These are phyloP conservation scores for Drosophila subpulchrella DNA, from an alignment of 1,140 invertebrate species.

Conservation along the genomic window DNA sequence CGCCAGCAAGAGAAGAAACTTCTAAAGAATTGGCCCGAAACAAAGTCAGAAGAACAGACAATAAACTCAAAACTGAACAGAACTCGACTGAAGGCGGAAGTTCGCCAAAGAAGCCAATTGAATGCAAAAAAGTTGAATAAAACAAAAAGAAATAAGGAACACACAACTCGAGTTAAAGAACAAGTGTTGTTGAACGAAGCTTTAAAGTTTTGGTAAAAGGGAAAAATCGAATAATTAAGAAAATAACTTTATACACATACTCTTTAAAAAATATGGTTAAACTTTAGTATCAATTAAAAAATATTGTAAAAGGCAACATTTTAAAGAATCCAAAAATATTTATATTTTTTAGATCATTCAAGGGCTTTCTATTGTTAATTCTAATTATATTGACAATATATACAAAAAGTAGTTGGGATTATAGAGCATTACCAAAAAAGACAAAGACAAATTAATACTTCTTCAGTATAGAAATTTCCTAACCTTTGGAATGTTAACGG, in stretches of 20 bases:
- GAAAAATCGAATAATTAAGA: constrained; percentile 6
- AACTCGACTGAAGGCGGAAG: constrained; percentile 57
- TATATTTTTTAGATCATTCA: no score
- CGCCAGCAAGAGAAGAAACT: constrained; percentile 47
- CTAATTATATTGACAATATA: no score
- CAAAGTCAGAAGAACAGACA: constrained; percentile 24
- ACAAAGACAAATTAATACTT: no score
- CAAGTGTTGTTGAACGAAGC: constrained; percentile 50
- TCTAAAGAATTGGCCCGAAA: constrained; percentile 54
- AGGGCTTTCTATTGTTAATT: no score
- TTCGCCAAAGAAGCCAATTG: constrained; percentile 70
- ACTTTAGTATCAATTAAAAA: neutral
- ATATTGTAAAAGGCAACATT: neutral
- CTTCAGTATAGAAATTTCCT: neutral
- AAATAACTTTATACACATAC: constrained; percentile 21
- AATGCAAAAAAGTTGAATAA: constrained; percentile 50
- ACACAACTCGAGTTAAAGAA: constrained; percentile 26
- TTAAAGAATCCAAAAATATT: no score
- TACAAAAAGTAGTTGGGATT: no score
- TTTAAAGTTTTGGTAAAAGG: constrained; percentile 51
- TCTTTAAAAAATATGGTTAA: constrained; percentile 2
- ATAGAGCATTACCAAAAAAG: no score
- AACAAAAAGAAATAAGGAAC: constrained; percentile 7
- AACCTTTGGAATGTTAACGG: neutral
- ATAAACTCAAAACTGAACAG: constrained; percentile 14